Evolutionary conservation across 1,140 invertebrate genomes (phyloP), one percentile per base, ranked within the genome.

Genomic region (Trichomalopsis sarcophagae): DNA sequence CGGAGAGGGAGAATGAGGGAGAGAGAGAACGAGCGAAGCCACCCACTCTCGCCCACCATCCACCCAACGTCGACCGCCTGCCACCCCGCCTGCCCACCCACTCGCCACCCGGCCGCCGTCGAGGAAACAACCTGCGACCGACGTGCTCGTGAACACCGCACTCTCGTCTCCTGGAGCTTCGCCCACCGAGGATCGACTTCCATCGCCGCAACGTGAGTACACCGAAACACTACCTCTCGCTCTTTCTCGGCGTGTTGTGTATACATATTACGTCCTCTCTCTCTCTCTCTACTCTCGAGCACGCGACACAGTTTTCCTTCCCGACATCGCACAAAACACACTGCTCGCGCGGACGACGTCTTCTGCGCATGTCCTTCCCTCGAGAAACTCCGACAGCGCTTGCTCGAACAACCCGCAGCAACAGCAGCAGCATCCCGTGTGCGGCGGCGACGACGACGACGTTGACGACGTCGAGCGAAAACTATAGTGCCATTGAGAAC

Each of bases 31-130:
- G 40, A 86, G 77, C 81, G 85, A 86, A 40, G 85, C 90, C 90
- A 91, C 91, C 91, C 88, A 89, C 89, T 88, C 88, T 85, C 73
- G 81, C 87, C 86, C 84, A 84, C 84, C 90, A 90, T 84, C 89
- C 89, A 89, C 88, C 90, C 92, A 84, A 78, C 82, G 23, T 71
- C 82, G 82, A 47, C 82, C 82, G 82, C 82, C 91, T 91, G 90
- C 92, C 92, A 92, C 92, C 92, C 92, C 92, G 89, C 92, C 92
- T 92, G 90, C 90, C 92, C 92, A 93, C 92, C 92, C 92, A 93
- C 92, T 93, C 88, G 89, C 92, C 92, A 93, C 92, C 92, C 92
- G 92, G 89, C 92, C 88, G 92, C 92, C 92, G 92, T 89, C 91
- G 92, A 92, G 92, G 92, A 93, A 93, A 93, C 92, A 93, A 93